Conservation (phyloP, 2,797 vertebrate species). For the Coracias cyanogaster region DNA sequence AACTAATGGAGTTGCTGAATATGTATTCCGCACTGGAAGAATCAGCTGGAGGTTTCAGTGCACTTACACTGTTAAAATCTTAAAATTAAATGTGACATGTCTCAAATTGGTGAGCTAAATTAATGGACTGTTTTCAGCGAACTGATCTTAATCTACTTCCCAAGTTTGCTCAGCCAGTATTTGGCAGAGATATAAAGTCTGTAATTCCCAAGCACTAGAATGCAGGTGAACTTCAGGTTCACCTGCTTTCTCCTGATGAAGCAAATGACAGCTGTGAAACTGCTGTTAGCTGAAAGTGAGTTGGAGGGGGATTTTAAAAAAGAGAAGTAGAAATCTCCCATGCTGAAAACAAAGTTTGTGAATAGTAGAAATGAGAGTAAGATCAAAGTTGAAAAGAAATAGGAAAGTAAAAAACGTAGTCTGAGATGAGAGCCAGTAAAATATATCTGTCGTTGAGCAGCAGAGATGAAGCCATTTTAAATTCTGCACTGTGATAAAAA, state of each 20-base stretch:
- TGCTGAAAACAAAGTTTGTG: not conserved
- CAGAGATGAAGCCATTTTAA: not conserved
- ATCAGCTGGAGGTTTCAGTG: accelerated
- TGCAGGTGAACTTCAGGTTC: not conserved
- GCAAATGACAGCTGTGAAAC: not conserved
- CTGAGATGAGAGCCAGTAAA: not conserved
- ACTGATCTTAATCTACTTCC: not conserved
- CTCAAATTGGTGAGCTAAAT: not conserved
- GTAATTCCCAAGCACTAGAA: not conserved
- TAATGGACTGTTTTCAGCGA: not conserved
- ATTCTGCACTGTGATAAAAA: not conserved
- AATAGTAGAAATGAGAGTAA: not conserved
- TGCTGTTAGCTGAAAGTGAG: not conserved
- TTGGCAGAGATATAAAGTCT: not conserved
- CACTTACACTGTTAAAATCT: not conserved
- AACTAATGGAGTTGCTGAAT: not conserved
- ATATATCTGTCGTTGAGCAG: not conserved
- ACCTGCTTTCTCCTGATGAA: not conserved
- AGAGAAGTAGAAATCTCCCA: not conserved
- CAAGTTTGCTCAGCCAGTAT: not conserved
- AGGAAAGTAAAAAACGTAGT: not conserved
- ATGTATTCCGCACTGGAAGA: not conserved
- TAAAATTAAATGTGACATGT: not conserved
- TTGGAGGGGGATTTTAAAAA: not conserved
- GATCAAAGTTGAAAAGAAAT: not conserved